Base-by-base conservation (phyloP, 2,888 invertebrate genomes). In the Gortyna flavago region DNA sequence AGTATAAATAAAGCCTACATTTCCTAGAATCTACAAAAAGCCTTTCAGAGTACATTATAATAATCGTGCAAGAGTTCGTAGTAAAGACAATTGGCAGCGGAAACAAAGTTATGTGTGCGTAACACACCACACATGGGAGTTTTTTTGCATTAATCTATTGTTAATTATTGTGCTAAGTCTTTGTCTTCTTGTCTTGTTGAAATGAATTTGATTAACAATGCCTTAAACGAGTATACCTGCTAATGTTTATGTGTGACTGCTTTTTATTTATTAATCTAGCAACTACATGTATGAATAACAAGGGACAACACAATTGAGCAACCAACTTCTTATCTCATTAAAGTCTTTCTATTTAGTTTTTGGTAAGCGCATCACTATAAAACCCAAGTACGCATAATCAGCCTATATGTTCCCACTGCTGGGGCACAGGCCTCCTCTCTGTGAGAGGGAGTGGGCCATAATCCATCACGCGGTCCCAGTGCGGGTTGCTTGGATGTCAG, bases 171-270 rank as follows among this genome's bases (percentile, higher is more conserved):
- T 75, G 65, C 7, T 16, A 38, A n/a, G 16, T 64, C 51, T 73
- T 83, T 83, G 84, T 86, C 13, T 57, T 32, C n/a, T 41, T n/a
- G 66, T 71, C 25, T 54, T 87, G 75, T 72, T 61, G 72, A 67
- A 80, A 75, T 73, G 7, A 25, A 57, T 68, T 54, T 67, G 48
- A 73, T 84, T 68, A 75, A 84, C 87, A 87, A 84, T 80, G 38
- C 74, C 35, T 25, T 84, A 61, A 71, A 86, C 32, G 11, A 54
- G 21, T 77, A 35, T 71, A 75, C 35, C n/a, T 69, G 7, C 9
- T 61, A 66, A 57, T 70, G 32, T n/a, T 18, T 66, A 72, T 61
- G 71, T 74, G 51, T 70, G 59, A 65, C 62, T 21, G 25, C 5
- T 83, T 83, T 72, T 83, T 83, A 35, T 72, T 83, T 83, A 35